Base-by-base conservation (phyloP, 2,113 vertebrate species). In the Casuarius casuarius region DNA sequence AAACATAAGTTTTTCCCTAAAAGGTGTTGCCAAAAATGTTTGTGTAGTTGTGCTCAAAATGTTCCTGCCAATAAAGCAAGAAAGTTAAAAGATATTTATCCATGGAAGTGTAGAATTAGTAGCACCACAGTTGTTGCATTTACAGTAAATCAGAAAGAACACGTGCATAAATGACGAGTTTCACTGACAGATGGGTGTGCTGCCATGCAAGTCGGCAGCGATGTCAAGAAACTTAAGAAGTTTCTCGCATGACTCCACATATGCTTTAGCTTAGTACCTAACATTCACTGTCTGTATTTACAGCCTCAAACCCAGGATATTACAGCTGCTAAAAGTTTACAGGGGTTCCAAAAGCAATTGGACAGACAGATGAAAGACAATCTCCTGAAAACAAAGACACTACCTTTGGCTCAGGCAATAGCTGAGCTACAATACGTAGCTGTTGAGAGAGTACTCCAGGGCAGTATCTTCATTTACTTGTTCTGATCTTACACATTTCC, bases 141-240 rank as follows among this genome's bases (percentile, higher is more conserved):
- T 42, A 71, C 8, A 66, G 28, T 52, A 42, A 81, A 74, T n/a
- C 2, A 82, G 40, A 51, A 62, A 77, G 67, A 52, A 38, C 1
- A 17, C 11, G 0, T 3, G 4, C 42, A 5, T 29, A 74, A 68
- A 26, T 31, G 29, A 6, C 0, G 2, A 48, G 49, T 66, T 46
- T 70, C 59, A 26, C 52, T 48, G 31, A 51, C 42, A 76, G 72
- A 46, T 75, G 62, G n/a, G 17, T 46, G 67, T 73, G 7, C 9
- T 42, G 72, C 31, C 35, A 46, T 0, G 1, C 48, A 63, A 58
- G 59, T 52, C 72, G 20, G 6, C 20, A 54, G 19, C 9, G 62
- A 6, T 66, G 59, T 35, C 44, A 85, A 3, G 5, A 68, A 83
- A 84, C 49, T 22, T 74, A 18, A 31, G 33, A 61, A 31, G 20